These are phyloP conservation scores for Caiman crocodilus DNA, from an alignment of 2,797 vertebrate species.

Conservation along the genomic window DNA sequence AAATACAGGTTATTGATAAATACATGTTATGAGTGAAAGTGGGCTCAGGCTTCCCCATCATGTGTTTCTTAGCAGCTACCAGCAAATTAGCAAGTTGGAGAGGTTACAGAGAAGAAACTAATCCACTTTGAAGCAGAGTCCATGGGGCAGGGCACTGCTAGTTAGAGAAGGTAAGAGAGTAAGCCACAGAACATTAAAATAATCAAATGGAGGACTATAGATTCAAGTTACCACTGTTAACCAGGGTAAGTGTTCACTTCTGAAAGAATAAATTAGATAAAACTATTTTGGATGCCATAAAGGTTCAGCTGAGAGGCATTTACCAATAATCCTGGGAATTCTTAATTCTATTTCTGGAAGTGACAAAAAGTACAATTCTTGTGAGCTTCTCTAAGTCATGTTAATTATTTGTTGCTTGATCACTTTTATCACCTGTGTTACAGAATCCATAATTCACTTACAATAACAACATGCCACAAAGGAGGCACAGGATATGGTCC, in stretches of 20 bases:
- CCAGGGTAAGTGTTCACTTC: neutral
- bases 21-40: neutral
- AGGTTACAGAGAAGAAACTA: neutral
- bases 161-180: neutral
- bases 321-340: neutral
- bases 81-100: neutral
- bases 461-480: rapidly evolving
- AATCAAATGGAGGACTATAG: neutral
- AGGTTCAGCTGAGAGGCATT: neutral
- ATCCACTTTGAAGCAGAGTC: neutral
- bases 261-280: neutral
- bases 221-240: neutral
- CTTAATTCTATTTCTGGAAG: neutral
- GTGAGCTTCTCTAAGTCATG: neutral
- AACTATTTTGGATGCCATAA: neutral
- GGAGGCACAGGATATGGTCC: neutral
- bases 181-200: neutral
- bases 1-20: neutral
- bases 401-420: neutral
- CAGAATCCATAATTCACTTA: neutral
- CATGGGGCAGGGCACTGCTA: neutral
- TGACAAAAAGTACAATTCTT: neutral
- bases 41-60: neutral
- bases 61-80: neutral
- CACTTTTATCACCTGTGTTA: neutral